Base-by-base conservation (phyloP, 2,888 invertebrate species). In the Molorchus minor region DNA sequence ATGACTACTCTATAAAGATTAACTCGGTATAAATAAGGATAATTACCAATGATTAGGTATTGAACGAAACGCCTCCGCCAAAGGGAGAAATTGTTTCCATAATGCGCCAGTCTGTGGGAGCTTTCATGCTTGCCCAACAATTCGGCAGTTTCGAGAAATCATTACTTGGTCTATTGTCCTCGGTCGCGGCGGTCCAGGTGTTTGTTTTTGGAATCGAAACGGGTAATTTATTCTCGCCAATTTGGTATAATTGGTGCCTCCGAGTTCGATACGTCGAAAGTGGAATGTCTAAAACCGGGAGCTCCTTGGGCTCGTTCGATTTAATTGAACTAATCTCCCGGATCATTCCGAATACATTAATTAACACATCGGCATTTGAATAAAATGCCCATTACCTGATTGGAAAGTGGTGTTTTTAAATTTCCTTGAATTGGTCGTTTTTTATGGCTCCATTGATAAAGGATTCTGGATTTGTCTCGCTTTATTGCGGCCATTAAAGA, bases 281-380 rank as follows among this genome's bases (percentile, higher is more conserved):
- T 70, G 76, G 78, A 77, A 79, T 76, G 77, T 75, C 76, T 73
- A 79, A 80, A 79, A 78, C 79, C 79, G 76, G 80, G 79, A 80
- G 80, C 78, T 71, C 71, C 70, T 74, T 72, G 79, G 79, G 80
- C 78, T 71, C 71, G 70, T 74, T 72, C 72, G 56, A 68, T 75
- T 80, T 79, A 79, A 79, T 79, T 78, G 77, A 77, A 75, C 77
- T 77, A 78, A 78, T 78, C 77, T 76, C 70, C 69, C 69, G 65
- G 73, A 71, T 75, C 74, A 72, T 71, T 75, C 71, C 68, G 74
- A 72, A 76, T 77, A 75, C 79, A 78, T 79, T 79, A 80, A 80
- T 80, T 80, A 80, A 80, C 79, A 80, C 80, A 79, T 80, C 75
- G 72, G 67, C 64, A 79, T 80, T 79, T 80, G 78, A 80, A 80